Percentiles rank a stretch among this genome's conserved stretches.
phyloP scores from a whole-genome alignment of 2,797 vertebrate species.

The Rousettus madagascariensis region DNA sequence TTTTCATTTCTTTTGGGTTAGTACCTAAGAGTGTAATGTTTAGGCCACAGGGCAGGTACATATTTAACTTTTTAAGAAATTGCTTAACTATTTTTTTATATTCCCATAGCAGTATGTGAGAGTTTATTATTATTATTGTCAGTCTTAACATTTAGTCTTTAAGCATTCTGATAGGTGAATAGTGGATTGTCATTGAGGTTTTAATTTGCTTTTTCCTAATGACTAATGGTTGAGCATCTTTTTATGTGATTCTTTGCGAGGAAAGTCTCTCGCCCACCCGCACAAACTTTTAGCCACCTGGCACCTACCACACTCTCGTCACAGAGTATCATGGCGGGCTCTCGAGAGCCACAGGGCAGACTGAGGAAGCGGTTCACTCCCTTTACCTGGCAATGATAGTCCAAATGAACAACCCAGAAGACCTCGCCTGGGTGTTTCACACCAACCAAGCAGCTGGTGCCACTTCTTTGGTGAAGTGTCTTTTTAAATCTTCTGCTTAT shows the following conservation, averaged over 20 bases:
- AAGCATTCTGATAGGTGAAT: neutral
- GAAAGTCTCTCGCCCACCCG: no score
- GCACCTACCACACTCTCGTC: no score
- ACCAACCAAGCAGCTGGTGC: no score
- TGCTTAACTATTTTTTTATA: neutral
- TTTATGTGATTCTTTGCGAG: neutral
- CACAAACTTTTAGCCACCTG: no score
- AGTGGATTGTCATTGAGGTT: neutral
- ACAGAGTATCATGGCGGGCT: no score
- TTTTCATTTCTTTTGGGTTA: slow-evolving; percentile 21
- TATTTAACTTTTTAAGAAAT: neutral
- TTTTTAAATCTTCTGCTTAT: neutral
- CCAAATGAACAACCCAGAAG: no score
- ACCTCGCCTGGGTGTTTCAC: no score
- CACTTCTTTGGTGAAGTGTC: neutral
- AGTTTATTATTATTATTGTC: neutral
- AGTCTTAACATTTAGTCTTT: neutral
- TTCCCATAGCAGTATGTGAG: neutral
- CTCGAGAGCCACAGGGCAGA: no score
- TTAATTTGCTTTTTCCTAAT: neutral
- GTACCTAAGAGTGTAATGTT: neutral
- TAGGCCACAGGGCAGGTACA: neutral
- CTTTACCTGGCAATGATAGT: no score
- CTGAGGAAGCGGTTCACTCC: no score
- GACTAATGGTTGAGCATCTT: neutral